A percentile compares a stretch with the other conserved stretches of the same genome.
Evolutionary conservation across 2,888 invertebrate genomes (phyloP).

Genomic region (Acleris literana): DNA sequence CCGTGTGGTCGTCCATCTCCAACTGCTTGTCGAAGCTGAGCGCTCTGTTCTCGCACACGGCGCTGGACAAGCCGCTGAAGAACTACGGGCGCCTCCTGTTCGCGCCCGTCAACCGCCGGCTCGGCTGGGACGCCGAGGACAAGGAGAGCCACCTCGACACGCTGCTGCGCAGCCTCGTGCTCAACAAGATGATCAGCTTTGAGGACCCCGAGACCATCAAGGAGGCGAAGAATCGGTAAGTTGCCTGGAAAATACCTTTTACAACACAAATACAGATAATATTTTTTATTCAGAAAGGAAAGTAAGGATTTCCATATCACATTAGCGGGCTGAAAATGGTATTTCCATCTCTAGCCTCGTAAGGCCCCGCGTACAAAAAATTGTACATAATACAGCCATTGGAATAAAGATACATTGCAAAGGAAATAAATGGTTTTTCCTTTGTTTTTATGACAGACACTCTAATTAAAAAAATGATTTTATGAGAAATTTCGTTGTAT

Average conservation of each 20-base stretch:
- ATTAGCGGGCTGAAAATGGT: too few relatives aligned
- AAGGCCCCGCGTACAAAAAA: too few relatives aligned
- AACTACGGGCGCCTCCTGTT: constrained; percentile 90
- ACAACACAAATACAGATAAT: too few relatives aligned
- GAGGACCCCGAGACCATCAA: constrained; percentile 90
- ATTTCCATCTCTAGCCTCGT: too few relatives aligned
- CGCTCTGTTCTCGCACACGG: constrained; percentile 90
- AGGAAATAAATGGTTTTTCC: too few relatives aligned
- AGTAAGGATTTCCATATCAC: too few relatives aligned
- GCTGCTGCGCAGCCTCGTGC: constrained; percentile 91
- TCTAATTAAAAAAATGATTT: too few relatives aligned
- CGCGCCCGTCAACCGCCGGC: constrained; percentile 86
- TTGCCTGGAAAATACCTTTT: constrained; percentile 3
- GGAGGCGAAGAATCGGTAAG: constrained; percentile 88
- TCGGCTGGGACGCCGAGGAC: constrained; percentile 94
- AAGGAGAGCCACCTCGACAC: constrained; percentile 94
- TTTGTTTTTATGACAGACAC: too few relatives aligned
- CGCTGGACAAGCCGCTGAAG: constrained; percentile 88
- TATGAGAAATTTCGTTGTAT: too few relatives aligned
- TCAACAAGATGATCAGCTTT: constrained; percentile 91
- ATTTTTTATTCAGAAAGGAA: too few relatives aligned
- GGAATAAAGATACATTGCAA: too few relatives aligned
- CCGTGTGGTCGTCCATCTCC: constrained; percentile 95
- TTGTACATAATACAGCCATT: too few relatives aligned
- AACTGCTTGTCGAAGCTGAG: constrained; percentile 91